Evolutionary conservation across 1,140 invertebrate genomes (phyloP), one percentile per base, ranked within the genome.

Genomic region (Saccostrea cuccullata): DNA sequence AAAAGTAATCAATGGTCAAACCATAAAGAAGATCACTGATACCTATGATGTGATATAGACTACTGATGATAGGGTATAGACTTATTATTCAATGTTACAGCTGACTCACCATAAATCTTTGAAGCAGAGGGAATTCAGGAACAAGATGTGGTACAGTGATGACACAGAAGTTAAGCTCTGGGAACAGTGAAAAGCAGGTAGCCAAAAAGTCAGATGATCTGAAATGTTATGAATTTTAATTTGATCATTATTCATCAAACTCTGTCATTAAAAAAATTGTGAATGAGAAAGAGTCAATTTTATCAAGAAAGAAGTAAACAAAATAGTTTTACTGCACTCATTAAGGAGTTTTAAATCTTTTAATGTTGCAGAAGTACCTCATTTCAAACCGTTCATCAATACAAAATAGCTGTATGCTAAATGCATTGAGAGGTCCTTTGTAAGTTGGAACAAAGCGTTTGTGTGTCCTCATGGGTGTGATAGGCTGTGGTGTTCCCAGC

Each of bases 171-270:
- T 97, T 96, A 86, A 95, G 91, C 47, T 96, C 95, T 0, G 97
- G 96, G 91, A 97, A 97, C 87, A 96, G 94, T 87, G 97, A 96
- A 92, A 97, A 97, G 0, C 96, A 96, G 40, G 96, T 96, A 90
- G 96, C 95, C 13, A 97, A 93, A 89, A 97, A 96, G 90, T 96
- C 95, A 58, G 92, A 94, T 0, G 95, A 95, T 87, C 95, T 95
- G 90, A 60, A 93, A 93, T 55, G 88, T 89, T 64, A 64, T 20
- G 1, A 64, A 64, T n/a, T 2, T 6, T n/a, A 64, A 1, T 20
- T 17, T 20, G 15, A 60, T 60, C 15, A 60, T 60, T 60, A 60
- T 20, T 20, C 58, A 20, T 60, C 15, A 17, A 64, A 64, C 11
- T 36, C 4, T 9, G 15, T 36, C 40, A 82, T 82, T 36, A 15